These are phyloP conservation scores for Busseola fusca DNA, from an alignment of 2,888 invertebrate species.

Conservation along the genomic window DNA sequence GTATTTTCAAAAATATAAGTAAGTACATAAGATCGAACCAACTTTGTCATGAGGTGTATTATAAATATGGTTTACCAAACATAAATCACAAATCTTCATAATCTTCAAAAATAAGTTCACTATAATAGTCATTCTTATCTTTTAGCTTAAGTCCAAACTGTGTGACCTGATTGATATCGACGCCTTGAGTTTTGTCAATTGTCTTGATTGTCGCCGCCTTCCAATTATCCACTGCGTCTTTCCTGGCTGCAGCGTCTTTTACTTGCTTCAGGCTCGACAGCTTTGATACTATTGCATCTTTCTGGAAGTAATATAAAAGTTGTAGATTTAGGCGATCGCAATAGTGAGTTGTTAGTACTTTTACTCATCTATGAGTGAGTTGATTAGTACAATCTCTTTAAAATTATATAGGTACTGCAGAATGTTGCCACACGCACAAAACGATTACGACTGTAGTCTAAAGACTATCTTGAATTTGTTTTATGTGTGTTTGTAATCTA, in stretches of 20 bases:
- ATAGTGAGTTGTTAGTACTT: no score
- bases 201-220: constrained; percentile 71
- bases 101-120: constrained; percentile 80
- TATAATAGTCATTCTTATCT: constrained; percentile 80
- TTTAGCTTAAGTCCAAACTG: constrained; percentile 81
- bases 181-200: constrained; percentile 72
- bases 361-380: no score
- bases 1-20: not conserved
- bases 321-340: not conserved
- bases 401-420: not conserved
- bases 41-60: not conserved
- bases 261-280: constrained; percentile 71
- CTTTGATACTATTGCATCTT: constrained; percentile 77
- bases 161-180: constrained; percentile 75
- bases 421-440: not conserved
- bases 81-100: constrained; percentile 69
- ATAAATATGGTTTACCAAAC: constrained; percentile 8
- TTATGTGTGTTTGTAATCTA: not conserved
- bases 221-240: constrained; percentile 72
- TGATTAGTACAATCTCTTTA: not conserved
- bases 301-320: constrained; percentile 70
- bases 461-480: no score
- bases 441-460: not conserved
- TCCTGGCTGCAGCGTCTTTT: constrained; percentile 72
- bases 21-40: not conserved